Evolutionary conservation across 1,140 invertebrate species (phyloP).

Genomic region (Drosophila busckii): DNA sequence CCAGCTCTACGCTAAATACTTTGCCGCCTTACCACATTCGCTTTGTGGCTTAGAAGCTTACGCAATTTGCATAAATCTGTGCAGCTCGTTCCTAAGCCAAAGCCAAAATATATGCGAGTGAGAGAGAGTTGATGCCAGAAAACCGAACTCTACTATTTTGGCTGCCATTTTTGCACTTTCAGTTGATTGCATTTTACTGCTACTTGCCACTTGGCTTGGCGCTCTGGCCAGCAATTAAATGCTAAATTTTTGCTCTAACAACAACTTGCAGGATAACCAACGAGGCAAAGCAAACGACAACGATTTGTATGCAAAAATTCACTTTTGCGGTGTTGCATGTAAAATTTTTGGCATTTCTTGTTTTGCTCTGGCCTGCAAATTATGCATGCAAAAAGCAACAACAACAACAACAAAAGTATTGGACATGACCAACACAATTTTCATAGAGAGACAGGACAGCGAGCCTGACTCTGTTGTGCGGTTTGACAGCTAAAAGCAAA

Average conservation of each 20-base stretch:
- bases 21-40: constrained; percentile 11
- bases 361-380: constrained; percentile 17
- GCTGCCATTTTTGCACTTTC: constrained; percentile 54
- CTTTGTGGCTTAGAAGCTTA: constrained; percentile 51
- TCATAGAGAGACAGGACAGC: too few species aligned
- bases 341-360: constrained; percentile 27
- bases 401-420: too few species aligned
- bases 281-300: constrained; percentile 4
- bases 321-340: constrained; percentile 33
- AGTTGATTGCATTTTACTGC: constrained; percentile 54
- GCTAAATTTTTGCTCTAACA: constrained; percentile 32
- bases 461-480: too few species aligned
- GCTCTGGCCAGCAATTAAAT: constrained; percentile 28
- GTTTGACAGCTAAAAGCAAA: too few species aligned
- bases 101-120: constrained; percentile 20
- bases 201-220: background rate
- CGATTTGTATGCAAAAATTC: constrained; percentile 40
- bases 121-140: too few species aligned
- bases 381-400: constrained; percentile 20
- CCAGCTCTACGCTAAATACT: background rate
- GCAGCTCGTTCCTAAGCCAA: constrained; percentile 14
- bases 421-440: background rate
- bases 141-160: too few species aligned
- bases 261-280: constrained; percentile 22
- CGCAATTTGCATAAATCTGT: constrained; percentile 63